These are phyloP conservation scores for Synergus japonicus DNA, from an alignment of 2,888 invertebrate genomes.

Conservation along the genomic window DNA sequence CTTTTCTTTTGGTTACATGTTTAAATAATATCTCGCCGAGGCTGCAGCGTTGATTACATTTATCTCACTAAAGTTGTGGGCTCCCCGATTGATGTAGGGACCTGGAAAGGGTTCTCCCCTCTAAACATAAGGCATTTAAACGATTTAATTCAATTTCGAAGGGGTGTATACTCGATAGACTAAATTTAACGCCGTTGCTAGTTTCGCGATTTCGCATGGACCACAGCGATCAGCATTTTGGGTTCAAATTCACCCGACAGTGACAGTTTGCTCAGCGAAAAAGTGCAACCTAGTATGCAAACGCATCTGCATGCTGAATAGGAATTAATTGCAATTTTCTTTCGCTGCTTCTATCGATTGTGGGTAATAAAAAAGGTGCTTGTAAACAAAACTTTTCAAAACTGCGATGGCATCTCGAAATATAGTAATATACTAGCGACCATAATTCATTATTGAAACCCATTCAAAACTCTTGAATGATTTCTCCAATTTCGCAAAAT, in stretches of 20 bases:
- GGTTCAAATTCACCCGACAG: slow-evolving; percentile 7
- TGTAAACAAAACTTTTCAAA: no score
- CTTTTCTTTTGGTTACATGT: slow-evolving; percentile 58
- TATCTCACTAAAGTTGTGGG: slow-evolving; percentile 68
- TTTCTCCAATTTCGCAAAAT: no score
- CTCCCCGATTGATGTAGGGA: slow-evolving; percentile 62
- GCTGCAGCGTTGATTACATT: slow-evolving; percentile 75
- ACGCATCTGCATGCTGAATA: background rate
- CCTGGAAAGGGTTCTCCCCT: slow-evolving; percentile 55
- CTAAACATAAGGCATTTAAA: slow-evolving; percentile 74
- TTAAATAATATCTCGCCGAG: slow-evolving; percentile 64
- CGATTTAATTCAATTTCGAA: slow-evolving; percentile 75
- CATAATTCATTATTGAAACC: no score
- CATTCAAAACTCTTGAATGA: no score
- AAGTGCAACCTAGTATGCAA: slow-evolving; percentile 28
- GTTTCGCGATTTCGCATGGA: slow-evolving; percentile 63
- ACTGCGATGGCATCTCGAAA: no score
- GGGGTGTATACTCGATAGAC: slow-evolving; percentile 59
- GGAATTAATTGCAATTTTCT: slow-evolving; percentile 8
- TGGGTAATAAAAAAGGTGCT: background rate
- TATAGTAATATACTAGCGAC: no score
- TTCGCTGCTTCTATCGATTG: background rate
- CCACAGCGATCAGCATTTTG: slow-evolving; percentile 56
- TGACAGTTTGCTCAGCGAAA: slow-evolving; percentile 31
- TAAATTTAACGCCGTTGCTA: slow-evolving; percentile 72